Evolutionary conservation across 2,113 vertebrate species (phyloP).

Genomic region (Ceyx melanurus): DNA sequence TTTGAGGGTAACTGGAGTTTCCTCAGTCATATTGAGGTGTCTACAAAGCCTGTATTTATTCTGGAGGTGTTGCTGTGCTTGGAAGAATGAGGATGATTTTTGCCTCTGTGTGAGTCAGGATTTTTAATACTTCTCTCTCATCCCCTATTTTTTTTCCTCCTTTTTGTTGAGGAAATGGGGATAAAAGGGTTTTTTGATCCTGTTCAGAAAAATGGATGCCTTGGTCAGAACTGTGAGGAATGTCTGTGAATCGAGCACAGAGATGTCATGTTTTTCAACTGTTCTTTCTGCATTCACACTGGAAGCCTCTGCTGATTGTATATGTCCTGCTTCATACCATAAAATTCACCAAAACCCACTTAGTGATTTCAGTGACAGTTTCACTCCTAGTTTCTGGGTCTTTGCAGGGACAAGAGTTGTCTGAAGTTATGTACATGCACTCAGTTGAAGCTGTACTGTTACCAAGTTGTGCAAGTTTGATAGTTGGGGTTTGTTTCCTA

Average conservation of each 20-base stretch:
- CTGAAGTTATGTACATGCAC: not conserved
- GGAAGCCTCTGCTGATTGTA: not conserved
- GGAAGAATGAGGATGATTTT: not conserved
- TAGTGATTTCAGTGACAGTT: not conserved
- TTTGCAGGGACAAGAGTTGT: not conserved
- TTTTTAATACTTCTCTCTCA: not conserved
- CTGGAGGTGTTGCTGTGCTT: not conserved
- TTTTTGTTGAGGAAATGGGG: not conserved
- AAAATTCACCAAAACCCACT: not conserved
- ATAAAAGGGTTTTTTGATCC: not conserved
- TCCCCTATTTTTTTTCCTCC: not conserved
- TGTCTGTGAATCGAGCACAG: not conserved
- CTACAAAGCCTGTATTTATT: not conserved
- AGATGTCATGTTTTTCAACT: fast-evolving
- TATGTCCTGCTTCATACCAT: not conserved
- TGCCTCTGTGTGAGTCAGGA: not conserved
- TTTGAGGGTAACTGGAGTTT: not conserved
- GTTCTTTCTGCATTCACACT: fast-evolving
- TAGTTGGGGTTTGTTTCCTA: not conserved
- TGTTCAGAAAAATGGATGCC: not conserved
- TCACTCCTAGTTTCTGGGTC: not conserved
- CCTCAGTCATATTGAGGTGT: no score
- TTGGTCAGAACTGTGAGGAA: not conserved
- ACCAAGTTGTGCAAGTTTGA: not conserved
- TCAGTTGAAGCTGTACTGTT: not conserved